Conservation (phyloP, 2,888 invertebrate genomes). For the Parelbella ahira region DNA sequence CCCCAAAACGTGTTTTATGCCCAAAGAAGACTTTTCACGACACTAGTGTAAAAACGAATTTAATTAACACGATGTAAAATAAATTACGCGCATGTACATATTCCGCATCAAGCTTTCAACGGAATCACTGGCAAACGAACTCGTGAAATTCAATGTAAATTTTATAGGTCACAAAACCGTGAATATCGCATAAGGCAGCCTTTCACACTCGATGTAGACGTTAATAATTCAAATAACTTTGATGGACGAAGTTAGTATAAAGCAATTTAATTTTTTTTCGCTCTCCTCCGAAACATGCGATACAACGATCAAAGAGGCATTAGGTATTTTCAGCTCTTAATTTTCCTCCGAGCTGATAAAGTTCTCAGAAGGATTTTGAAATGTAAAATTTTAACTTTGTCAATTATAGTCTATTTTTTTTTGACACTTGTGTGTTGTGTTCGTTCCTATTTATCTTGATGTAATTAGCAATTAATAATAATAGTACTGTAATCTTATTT, state of each 20-base stretch:
- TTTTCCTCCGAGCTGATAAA: slow-evolving; percentile 32
- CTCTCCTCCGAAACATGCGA: slow-evolving; percentile 51
- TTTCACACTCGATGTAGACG: slow-evolving; percentile 36
- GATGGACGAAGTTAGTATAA: slow-evolving; percentile 43
- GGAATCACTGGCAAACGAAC: no score
- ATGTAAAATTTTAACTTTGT: no score
- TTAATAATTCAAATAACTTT: slow-evolving; percentile 51
- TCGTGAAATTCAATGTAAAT: slow-evolving; percentile 16
- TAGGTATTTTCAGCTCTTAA: slow-evolving; percentile 57
- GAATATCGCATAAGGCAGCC: slow-evolving; percentile 11
- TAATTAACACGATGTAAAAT: no score
- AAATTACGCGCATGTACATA: no score
- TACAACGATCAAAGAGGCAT: slow-evolving; percentile 57
- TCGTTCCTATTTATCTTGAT: no score
- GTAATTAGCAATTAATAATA: no score
- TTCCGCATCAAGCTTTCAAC: slow-evolving; percentile 2
- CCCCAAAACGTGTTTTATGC: no score
- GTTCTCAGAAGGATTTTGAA: slow-evolving; percentile 9
- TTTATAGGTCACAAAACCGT: slow-evolving; percentile 10
- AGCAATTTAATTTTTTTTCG: slow-evolving; percentile 55
- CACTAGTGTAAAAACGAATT: no score
- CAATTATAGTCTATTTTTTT: no score
- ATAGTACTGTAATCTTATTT: no score
- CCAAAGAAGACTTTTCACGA: no score
- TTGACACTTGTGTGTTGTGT: no score